Percentiles rank a stretch among this genome's conserved stretches.
These are phyloP conservation scores for Chelonia mydas DNA, from an alignment of 2,797 vertebrate species.

Conservation along the genomic window DNA sequence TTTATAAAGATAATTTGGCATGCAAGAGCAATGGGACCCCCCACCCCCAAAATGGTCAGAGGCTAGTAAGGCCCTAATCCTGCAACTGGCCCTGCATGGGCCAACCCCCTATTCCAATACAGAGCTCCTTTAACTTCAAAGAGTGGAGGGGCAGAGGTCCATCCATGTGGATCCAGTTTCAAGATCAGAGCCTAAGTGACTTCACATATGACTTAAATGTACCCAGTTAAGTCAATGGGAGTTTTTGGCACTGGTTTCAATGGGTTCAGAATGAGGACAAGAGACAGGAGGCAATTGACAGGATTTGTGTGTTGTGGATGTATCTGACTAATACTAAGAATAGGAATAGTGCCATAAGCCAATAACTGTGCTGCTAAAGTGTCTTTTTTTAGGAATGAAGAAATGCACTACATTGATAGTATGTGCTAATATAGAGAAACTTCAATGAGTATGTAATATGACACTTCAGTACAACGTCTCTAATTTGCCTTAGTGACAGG, in stretches of 20 bases:
- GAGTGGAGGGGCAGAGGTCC: background rate
- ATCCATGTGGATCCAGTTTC: background rate
- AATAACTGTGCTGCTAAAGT: background rate
- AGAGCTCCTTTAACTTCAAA: background rate
- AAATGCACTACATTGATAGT: background rate
- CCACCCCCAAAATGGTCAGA: background rate
- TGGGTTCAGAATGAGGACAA: background rate
- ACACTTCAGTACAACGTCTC: background rate
- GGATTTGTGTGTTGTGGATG: background rate
- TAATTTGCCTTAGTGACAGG: background rate
- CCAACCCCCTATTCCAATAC: fast-evolving
- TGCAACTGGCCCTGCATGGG: background rate
- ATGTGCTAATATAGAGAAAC: background rate
- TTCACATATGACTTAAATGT: background rate
- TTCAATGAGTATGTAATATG: background rate
- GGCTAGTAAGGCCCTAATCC: background rate
- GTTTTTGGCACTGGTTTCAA: background rate
- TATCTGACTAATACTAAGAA: background rate
- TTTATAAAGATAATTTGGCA: background rate
- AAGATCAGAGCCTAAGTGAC: background rate
- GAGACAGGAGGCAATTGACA: background rate
- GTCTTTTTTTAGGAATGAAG: background rate
- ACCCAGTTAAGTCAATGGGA: background rate
- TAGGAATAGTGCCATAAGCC: background rate
- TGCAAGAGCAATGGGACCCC: background rate